phyloP scores from a whole-genome alignment of 2,113 vertebrate genomes.

The Nesospiza acunhae region DNA sequence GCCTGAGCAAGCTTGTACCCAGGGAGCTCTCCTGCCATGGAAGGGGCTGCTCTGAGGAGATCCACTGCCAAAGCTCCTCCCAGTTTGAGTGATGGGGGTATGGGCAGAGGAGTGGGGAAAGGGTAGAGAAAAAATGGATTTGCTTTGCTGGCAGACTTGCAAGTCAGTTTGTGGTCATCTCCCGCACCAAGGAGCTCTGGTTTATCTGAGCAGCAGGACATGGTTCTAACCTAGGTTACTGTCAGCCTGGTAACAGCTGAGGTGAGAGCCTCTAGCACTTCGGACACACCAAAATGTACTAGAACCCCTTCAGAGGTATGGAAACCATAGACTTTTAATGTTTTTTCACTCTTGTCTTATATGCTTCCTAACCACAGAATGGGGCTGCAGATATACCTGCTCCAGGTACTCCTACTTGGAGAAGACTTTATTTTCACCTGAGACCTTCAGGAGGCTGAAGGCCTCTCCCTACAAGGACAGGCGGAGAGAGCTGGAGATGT shows the following conservation, averaged over 20 bases:
- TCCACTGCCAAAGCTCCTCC: neutral
- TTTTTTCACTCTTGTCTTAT: neutral
- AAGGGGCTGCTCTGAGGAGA: neutral
- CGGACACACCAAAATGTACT: neutral
- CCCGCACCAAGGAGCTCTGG: neutral
- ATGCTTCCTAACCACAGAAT: neutral
- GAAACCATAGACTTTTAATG: neutral
- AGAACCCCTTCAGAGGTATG: neutral
- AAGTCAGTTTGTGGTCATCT: neutral
- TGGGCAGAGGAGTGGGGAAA: neutral
- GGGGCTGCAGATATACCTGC: neutral
- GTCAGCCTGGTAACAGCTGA: neutral
- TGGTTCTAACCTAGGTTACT: neutral
- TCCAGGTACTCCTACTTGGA: neutral
- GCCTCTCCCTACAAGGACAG: rapidly evolving
- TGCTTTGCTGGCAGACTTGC: neutral
- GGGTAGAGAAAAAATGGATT: neutral
- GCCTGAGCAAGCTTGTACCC: neutral
- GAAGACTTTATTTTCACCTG: neutral
- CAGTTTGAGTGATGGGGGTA: neutral
- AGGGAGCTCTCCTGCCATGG: neutral
- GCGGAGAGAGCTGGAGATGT: neutral
- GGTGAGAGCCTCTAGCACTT: neutral
- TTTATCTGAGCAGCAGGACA: neutral
- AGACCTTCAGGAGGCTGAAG: neutral